These are phyloP conservation scores for Leucophenga maculata DNA, from an alignment of 2,888 invertebrate species.

Conservation along the genomic window DNA sequence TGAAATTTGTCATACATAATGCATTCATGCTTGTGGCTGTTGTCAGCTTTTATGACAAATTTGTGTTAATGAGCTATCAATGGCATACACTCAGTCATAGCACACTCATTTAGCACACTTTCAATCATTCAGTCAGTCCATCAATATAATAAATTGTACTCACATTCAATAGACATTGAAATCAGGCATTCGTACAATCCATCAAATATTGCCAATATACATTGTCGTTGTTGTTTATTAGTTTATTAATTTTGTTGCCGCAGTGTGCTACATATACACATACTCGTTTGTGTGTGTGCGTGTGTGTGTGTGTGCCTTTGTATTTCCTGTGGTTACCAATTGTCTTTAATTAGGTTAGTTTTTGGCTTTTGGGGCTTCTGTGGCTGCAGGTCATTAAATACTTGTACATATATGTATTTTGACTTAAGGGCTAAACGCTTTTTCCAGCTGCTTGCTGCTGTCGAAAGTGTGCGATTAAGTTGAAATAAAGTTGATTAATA, in stretches of 20 bases:
- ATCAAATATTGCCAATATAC: conserved; percentile 5
- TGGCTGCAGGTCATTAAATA: conserved; percentile 4
- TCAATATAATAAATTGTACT: too few species aligned
- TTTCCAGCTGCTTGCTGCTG: too few species aligned
- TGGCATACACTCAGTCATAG: conserved; percentile 13
- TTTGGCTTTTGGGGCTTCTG: not conserved
- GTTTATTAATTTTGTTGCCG: conserved; percentile 12
- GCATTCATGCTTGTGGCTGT: not conserved
- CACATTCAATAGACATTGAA: not conserved
- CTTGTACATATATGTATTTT: too few species aligned
- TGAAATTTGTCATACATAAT: not conserved
- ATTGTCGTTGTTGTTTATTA: not conserved
- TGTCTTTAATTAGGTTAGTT: not conserved
- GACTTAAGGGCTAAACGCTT: too few species aligned
- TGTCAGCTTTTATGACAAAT: conserved; percentile 41
- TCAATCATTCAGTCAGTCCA: not conserved
- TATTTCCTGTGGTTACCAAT: not conserved
- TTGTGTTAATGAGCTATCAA: conserved; percentile 44
- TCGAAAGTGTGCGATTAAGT: too few species aligned
- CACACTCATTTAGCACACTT: not conserved
- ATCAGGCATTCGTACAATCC: not conserved
- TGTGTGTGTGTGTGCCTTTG: too few species aligned
- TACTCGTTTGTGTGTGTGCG: not conserved
- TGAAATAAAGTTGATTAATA: too few species aligned
- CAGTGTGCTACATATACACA: not conserved